phyloP scores from a whole-genome alignment of 2,888 invertebrate species.

The Digitonthophagus gazella region DNA sequence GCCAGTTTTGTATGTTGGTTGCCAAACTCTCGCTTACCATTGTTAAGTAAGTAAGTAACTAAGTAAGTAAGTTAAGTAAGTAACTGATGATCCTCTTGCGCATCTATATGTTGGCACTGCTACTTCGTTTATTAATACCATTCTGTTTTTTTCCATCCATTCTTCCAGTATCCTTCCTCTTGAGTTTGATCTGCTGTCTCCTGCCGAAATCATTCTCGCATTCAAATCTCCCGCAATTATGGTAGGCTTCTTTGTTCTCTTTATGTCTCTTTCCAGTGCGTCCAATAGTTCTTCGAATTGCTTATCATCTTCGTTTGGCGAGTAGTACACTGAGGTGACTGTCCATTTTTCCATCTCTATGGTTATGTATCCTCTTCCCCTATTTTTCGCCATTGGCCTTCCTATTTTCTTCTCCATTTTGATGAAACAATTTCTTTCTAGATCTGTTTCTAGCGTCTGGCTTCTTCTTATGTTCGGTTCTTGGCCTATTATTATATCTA shows the following conservation, averaged over 20 bases:
- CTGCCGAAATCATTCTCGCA: too few relatives aligned
- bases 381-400: not conserved
- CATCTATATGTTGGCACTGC: constrained; percentile 1
- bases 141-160: not conserved
- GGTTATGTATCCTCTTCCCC: not conserved
- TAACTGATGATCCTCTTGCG: not conserved
- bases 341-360: not conserved
- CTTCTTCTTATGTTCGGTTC: not conserved
- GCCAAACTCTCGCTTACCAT: not conserved
- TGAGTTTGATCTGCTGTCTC: too few relatives aligned
- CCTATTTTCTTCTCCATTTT: not conserved
- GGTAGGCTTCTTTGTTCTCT: not conserved
- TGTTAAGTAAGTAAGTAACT: too few relatives aligned
- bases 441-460: not conserved
- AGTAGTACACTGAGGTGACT: not conserved
- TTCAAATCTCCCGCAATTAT: constrained; percentile 22
- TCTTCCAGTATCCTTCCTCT: too few relatives aligned
- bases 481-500: not conserved
- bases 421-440: not conserved
- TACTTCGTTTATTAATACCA: not conserved
- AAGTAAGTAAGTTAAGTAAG: too few relatives aligned
- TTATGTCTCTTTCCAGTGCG: too few relatives aligned
- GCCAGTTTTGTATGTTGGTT: too few relatives aligned
- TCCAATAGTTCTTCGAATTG: not conserved
- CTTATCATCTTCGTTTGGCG: not conserved